phyloP scores from a whole-genome alignment of 2,113 vertebrate genomes.

The Neopipo cinnamomea region DNA sequence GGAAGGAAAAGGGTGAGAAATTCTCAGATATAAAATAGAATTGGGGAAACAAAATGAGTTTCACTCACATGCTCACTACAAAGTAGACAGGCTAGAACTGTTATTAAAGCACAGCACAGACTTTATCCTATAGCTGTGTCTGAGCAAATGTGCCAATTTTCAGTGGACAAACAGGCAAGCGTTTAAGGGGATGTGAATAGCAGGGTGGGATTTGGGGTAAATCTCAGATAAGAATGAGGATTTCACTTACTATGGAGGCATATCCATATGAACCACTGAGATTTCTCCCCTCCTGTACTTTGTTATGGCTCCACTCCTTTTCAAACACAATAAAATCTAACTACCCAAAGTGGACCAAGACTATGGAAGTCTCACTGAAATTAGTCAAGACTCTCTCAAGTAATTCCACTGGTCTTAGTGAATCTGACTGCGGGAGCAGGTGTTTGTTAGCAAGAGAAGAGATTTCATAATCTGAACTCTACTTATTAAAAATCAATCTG shows the following conservation, averaged over 20 bases:
- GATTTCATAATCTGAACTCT: slow-evolving; percentile 14
- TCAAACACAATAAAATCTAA: background rate
- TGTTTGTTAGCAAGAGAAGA: background rate
- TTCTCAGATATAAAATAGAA: background rate
- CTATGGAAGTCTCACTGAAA: background rate
- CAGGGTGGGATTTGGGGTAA: background rate
- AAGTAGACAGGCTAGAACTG: background rate
- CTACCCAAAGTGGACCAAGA: background rate
- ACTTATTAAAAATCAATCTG: background rate
- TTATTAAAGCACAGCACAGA: background rate
- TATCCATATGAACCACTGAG: background rate
- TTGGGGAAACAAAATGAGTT: background rate
- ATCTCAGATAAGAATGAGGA: background rate
- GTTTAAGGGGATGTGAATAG: background rate
- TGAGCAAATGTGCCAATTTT: background rate
- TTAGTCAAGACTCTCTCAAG: background rate
- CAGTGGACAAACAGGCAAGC: background rate
- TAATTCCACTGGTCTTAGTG: background rate
- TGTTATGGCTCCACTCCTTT: background rate
- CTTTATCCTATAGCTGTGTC: background rate
- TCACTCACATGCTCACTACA: background rate
- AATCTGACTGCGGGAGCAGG: background rate
- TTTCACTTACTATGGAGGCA: background rate
- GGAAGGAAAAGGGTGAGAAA: background rate
- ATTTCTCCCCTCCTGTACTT: background rate